Evolutionary conservation across 1,140 invertebrate genomes (phyloP).

Genomic region (Meloidogyne chitwoodi): DNA sequence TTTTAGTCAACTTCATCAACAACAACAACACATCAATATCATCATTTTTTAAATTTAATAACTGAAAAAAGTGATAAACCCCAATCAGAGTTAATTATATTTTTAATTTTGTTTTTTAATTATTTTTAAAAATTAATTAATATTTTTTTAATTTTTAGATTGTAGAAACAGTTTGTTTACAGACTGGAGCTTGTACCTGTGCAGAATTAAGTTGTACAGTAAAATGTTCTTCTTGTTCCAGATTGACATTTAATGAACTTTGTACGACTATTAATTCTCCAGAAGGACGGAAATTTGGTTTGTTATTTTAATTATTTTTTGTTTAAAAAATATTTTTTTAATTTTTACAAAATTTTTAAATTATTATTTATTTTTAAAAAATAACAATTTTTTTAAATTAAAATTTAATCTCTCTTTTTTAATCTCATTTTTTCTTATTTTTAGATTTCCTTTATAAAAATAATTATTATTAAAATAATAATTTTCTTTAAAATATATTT

Average conservation of each 20-base stretch:
- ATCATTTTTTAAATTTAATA: conserved; percentile 4
- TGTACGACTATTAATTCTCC: conserved; percentile 15
- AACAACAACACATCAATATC: neutral
- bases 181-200: conserved; percentile 43
- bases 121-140: neutral
- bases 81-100: neutral
- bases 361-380: too few species aligned
- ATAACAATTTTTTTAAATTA: too few species aligned
- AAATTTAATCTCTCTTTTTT: too few species aligned
- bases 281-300: conserved; percentile 9
- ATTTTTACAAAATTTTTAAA: too few species aligned
- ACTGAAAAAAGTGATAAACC: neutral
- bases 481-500: too few species aligned
- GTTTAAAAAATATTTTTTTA: too few species aligned
- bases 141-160: neutral
- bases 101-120: too few species aligned
- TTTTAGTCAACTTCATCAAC: neutral
- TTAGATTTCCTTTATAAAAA: too few species aligned
- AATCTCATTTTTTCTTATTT: too few species aligned
- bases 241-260: conserved; percentile 28
- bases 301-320: neutral
- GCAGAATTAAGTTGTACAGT: conserved; percentile 37
- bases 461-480: too few species aligned
- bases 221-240: conserved; percentile 28
- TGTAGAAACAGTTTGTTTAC: conserved; percentile 37